Evolutionary conservation across 92 coral and sea anemone species (phyloP), one percentile per base, ranked within the genome.

Genomic region (Parazoanthus darwini): DNA sequence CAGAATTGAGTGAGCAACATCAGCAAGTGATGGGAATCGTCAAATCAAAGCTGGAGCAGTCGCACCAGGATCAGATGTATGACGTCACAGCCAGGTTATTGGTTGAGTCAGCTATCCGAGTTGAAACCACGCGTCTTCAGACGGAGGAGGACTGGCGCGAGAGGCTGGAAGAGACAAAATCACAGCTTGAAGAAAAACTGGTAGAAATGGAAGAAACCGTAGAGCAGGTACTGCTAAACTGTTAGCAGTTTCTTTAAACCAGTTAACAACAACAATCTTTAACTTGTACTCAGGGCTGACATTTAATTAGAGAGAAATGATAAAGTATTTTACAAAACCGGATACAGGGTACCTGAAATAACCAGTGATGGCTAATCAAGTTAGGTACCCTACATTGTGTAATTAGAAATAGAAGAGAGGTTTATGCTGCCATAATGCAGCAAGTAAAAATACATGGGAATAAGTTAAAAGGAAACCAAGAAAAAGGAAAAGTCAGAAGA

Each of bases 41-140:
- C 8, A 93, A 93, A 79, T 76, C 91, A 38, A 95, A 93, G 50
- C 91, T 97, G 58, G 98, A 97, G 74, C 91, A 91, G 84, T 88
- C 98, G 37, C 98, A 97, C 83, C 91, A 94, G 63, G 98, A 96
- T 58, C 96, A 94, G 92, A 84, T 97, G 87, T 95, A 94, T 33
- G 96, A 95, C 79, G 77, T 96, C 88, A 91, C 96, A 74, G 98
- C 99, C 81, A 91, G 93, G 63, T 86, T 94, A 59, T 87, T 97
- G 78, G 95, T 98, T 16, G 99, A 97, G 76, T 91, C 95, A 67
- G 98, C 95, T 67, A 93, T 97, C 89, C 95, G 92, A 86, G 96
- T 95, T 66, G 98, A 97, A 88, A 89, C 90, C 43, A 88, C 95
- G 54, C 93, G 98, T 42, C 90, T 97, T 85, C 97, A 97, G 89